Conservation (phyloP, 2,113 vertebrate species). For the Clarias gariepinus region DNA sequence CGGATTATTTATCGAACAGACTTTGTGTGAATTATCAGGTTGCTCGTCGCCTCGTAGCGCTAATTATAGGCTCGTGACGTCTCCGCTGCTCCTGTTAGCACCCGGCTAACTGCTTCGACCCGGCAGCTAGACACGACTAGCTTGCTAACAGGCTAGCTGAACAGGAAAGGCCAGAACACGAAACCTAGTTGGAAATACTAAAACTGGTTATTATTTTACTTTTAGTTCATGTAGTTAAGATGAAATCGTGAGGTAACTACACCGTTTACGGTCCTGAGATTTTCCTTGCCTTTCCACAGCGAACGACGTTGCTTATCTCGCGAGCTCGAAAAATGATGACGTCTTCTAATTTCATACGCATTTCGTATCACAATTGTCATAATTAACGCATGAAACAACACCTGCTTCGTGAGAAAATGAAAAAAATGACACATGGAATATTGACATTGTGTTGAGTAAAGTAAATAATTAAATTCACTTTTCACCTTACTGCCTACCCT, state of each 20-base stretch:
- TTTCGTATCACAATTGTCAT: not conserved
- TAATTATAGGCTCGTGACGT: conserved; percentile 78
- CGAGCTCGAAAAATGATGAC: conserved; percentile 68
- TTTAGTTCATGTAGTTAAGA: not conserved
- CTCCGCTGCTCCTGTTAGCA: conserved; percentile 63
- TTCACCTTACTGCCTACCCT: conserved; percentile 73
- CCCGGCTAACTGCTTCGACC: conserved; percentile 40
- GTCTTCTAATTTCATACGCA: conserved; percentile 57
- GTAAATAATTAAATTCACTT: conserved; percentile 51
- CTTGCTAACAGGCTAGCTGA: conserved; percentile 49
- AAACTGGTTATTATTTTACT: not conserved
- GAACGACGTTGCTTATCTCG: conserved; percentile 69
- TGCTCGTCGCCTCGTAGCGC: conserved; percentile 18
- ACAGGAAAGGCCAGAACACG: conserved; percentile 41
- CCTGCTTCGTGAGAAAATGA: conserved; percentile 47
- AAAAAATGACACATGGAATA: conserved; percentile 30
- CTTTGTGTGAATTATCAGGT: not conserved
- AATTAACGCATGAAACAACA: not conserved
- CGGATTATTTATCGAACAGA: not conserved
- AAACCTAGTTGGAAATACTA: not conserved
- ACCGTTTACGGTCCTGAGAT: not conserved
- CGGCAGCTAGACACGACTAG: conserved; percentile 45
- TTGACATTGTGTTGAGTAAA: not conserved
- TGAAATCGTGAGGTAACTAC: not conserved
- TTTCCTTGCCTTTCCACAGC: conserved; percentile 23